Percentiles rank a stretch among this genome's conserved stretches.
Conservation (phyloP, 1,140 invertebrate genomes). For the Melitaea cinxia region DNA sequence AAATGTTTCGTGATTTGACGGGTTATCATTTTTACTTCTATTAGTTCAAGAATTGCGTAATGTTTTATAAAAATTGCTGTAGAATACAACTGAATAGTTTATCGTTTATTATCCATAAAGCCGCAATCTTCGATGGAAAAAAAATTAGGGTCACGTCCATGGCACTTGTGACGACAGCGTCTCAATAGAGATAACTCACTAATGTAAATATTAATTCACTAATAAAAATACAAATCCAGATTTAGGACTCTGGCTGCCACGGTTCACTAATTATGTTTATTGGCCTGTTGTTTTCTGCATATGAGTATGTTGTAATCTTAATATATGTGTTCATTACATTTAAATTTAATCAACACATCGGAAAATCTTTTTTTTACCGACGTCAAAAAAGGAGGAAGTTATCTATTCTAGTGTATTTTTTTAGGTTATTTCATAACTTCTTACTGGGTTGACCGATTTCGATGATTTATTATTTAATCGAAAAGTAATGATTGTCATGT, state of each 20-base stretch:
- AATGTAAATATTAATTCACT: conserved; percentile 48
- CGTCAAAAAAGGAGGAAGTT: too few species aligned
- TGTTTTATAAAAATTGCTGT: conserved; percentile 1
- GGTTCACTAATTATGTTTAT: too few species aligned
- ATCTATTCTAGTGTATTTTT: too few species aligned
- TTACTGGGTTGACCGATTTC: too few species aligned
- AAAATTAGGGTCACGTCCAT: conserved; percentile 44
- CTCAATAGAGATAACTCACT: conserved; percentile 44
- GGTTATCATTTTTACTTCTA: conserved; percentile 28
- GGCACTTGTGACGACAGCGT: conserved; percentile 40
- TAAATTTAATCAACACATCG: too few species aligned
- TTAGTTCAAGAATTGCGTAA: conserved; percentile 35
- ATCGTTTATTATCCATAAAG: conserved; percentile 31
- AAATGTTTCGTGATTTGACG: not conserved
- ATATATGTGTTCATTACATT: too few species aligned
- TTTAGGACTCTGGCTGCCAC: conserved; percentile 29
- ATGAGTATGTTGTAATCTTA: too few species aligned
- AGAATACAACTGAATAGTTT: conserved; percentile 16
- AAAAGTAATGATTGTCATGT: too few species aligned
- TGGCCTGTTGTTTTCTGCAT: too few species aligned
- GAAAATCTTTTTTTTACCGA: too few species aligned
- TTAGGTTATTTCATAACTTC: too few species aligned
- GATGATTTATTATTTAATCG: too few species aligned
- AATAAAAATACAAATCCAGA: conserved; percentile 55
- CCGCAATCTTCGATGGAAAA: conserved; percentile 25